A percentile compares a stretch with the other conserved stretches of the same genome.
Evolutionary conservation across 2,113 vertebrate species (phyloP).

Genomic region (Brachyhypopomus gauderio): DNA sequence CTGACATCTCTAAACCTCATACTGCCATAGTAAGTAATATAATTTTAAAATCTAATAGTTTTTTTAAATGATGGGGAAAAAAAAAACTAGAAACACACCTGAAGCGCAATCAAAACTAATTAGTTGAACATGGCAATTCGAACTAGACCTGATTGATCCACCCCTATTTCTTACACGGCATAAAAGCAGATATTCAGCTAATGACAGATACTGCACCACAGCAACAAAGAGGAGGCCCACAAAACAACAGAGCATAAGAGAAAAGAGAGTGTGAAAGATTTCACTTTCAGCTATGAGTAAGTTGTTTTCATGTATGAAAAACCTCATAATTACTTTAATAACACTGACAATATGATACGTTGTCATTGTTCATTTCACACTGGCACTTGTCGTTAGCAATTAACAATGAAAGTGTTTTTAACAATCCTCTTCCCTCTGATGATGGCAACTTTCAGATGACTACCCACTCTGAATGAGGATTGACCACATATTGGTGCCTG

Average conservation of each 20-base stretch:
- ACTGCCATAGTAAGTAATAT: neutral
- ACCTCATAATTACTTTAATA: constrained; percentile 38
- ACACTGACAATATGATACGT: constrained; percentile 25
- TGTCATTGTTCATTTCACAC: constrained; percentile 46
- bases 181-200: no score
- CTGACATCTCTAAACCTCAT: neutral
- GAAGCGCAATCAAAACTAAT: no score
- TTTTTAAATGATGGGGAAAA: neutral
- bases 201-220: neutral
- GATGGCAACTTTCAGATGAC: constrained; percentile 52
- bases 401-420: constrained; percentile 34
- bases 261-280: neutral
- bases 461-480: constrained; percentile 48
- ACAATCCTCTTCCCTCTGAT: constrained; percentile 42
- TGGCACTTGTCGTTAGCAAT: constrained; percentile 44
- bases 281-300: neutral
- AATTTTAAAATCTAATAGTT: neutral
- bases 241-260: constrained; percentile 2
- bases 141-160: neutral
- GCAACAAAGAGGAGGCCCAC: neutral
- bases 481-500: constrained; percentile 52
- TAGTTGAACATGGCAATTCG: no score
- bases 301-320: neutral
- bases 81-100: no score
- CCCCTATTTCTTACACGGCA: neutral